Base-by-base conservation (phyloP, 1,140 invertebrate genomes). In the Ephestia elutella region DNA sequence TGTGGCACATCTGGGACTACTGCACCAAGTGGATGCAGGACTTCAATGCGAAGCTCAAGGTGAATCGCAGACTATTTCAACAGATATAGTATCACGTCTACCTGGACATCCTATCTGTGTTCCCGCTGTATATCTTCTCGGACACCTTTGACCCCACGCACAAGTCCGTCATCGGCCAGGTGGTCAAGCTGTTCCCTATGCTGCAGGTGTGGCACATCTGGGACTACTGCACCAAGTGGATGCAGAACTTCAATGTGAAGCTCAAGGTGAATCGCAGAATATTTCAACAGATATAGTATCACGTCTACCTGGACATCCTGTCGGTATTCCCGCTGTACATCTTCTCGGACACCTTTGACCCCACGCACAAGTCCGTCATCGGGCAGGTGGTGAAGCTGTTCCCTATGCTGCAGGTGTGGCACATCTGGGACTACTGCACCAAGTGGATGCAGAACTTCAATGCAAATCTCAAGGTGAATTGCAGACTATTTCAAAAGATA, bases 201-300 rank as follows among this genome's bases (percentile, higher is more conserved):
- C 50, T 87, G 9, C 82, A 87, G 76, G 75, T 86, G 1, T 86
- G 85, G 85, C 85, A 87, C 58, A 62, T 87, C 38, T 86, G 81
- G 82, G 71, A 78, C 15, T 87, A 86, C 59, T 62, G 80, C 2
- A 32, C 56, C 0, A 80, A 77, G 58, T 85, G 82, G 82, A 68
- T 75, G 48, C 61, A 54, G n/a, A 81, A 71, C 49, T 86, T 85
- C 49, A 56, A 78, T 38, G 71, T 63, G 38, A 76, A 82, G 55
- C 57, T 70, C 13, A 83, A 80, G 72, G 83, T 83, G 62, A 62
- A 20, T 60, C 2, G 21, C n/a, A n/a, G 20, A 18, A 9, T 2
- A 5, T 35, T 35, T 35, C 3, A 35, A 35, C 9, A 5, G 9
- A 35, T 5, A 13, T 10, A 2, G 10, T 11, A 35, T 25, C 2